phyloP scores from a whole-genome alignment of 2,888 invertebrate genomes.

The Cryptus viduatorius region DNA sequence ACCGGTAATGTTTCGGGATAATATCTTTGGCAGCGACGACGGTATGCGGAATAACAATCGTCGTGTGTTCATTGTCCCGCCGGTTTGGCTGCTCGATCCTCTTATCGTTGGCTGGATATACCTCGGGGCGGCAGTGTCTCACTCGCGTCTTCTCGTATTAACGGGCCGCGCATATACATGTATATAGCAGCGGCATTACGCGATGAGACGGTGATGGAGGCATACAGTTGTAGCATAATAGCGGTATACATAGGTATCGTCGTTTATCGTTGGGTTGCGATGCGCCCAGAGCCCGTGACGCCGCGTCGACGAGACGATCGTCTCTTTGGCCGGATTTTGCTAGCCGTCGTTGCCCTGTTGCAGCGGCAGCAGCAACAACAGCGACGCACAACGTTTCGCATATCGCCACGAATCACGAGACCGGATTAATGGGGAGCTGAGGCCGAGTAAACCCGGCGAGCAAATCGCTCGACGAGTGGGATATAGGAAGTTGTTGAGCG shows the following conservation, averaged over 20 bases:
- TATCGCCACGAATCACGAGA: conserved; percentile 66
- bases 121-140: conserved; percentile 3
- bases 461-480: conserved; percentile 64
- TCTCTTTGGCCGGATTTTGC: conserved; percentile 49
- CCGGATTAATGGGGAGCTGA: conserved; percentile 60
- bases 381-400: conserved; percentile 2
- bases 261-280: conserved; percentile 9
- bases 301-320: conserved; percentile 51
- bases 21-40: conserved; percentile 50
- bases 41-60: conserved; percentile 2
- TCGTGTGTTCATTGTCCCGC: conserved; percentile 55
- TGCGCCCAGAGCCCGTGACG: conserved; percentile 59
- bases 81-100: not conserved
- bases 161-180: not conserved
- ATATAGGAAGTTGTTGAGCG: conserved; percentile 74
- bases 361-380: conserved; percentile 17
- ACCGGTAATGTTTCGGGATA: conserved; percentile 18
- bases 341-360: not conserved
- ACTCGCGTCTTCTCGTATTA: not conserved
- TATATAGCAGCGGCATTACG: not conserved
- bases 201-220: not conserved
- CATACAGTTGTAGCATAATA: conserved; percentile 22
- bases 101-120: conserved; percentile 18
- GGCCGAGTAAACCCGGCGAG: conserved; percentile 34
- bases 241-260: not conserved